These are phyloP conservation scores for Potamarius usumacintae DNA, from an alignment of 2,113 vertebrate genomes.

Conservation along the genomic window DNA sequence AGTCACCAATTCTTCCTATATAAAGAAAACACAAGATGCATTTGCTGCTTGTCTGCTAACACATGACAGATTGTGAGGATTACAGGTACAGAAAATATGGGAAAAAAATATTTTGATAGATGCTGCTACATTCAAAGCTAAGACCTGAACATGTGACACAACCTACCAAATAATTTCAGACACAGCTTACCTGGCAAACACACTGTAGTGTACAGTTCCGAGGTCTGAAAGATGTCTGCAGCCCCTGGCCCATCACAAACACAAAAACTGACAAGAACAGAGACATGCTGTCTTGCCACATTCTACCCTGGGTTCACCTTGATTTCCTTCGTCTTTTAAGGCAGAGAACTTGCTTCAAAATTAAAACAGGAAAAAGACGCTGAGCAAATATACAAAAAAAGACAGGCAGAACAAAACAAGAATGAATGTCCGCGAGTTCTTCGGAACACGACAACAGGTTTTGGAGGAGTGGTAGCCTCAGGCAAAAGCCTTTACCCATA, in stretches of 20 bases:
- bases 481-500: constrained; percentile 41
- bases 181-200: constrained; percentile 62
- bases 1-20: not conserved
- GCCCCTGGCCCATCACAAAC: constrained; percentile 19
- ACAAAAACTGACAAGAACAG: constrained; percentile 33
- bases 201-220: constrained; percentile 69
- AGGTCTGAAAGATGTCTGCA: constrained; percentile 48
- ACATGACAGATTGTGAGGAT: not conserved
- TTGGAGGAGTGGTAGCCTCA: constrained; percentile 62
- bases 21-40: not conserved
- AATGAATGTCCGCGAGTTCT: not conserved
- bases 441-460: not conserved
- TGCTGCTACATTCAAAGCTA: not conserved
- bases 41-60: not conserved
- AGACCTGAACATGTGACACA: not conserved
- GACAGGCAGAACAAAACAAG: constrained; percentile 5
- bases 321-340: not conserved
- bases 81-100: not conserved
- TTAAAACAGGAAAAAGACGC: not conserved
- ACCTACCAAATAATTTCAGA: not conserved
- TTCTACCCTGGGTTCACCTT: constrained; percentile 34
- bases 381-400: not conserved
- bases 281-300: constrained; percentile 57
- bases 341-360: not conserved
- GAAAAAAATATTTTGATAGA: not conserved